Evolutionary conservation across 2,888 invertebrate genomes (phyloP), one percentile per base, ranked within the genome.

Genomic region (Geophilus truncorum): DNA sequence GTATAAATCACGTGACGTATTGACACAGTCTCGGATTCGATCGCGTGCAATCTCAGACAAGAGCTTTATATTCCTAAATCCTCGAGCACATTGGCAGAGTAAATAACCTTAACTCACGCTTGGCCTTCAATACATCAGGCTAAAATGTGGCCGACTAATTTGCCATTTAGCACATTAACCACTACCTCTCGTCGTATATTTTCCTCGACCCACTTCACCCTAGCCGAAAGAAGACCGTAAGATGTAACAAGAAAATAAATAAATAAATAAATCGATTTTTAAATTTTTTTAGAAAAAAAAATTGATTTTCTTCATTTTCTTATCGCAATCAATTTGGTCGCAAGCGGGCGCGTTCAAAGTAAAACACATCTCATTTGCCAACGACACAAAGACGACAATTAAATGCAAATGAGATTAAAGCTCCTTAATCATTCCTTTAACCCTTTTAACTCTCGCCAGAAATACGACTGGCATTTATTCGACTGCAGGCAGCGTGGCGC

Each of bases 41-140:
- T 70, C 70, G 51, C 70, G 70, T 10, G 25, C 70, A 70, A 70
- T 70, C 70, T 70, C 28, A 70, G 70, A 70, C 70, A 70, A 70
- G 70, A 70, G 70, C 70, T 70, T 70, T 70, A 70, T 70, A 70
- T 70, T 70, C 70, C 70, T 70, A 70, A 70, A 70, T 70, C 70
- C 70, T 70, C 25, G 70, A 70, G 70, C 70, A 70, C 70, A 70
- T 70, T 70, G 70, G 28, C 70, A 70, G 70, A 25, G 70, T 70
- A 70, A 70, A 70, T 70, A 70, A 70, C 70, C 70, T 70, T 70
- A 70, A 70, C 70, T 70, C 70, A 70, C 70, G 25, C 70, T 25
- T 28, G 70, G 70, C 25, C 70, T 70, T 70, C 70, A 28, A 70
- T 70, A 70, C 70, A 70, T 70, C 70, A 70, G 70, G 25, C 70